Conservation (phyloP, 2,113 vertebrate genomes). For the Pelodiscus sinensis region DNA sequence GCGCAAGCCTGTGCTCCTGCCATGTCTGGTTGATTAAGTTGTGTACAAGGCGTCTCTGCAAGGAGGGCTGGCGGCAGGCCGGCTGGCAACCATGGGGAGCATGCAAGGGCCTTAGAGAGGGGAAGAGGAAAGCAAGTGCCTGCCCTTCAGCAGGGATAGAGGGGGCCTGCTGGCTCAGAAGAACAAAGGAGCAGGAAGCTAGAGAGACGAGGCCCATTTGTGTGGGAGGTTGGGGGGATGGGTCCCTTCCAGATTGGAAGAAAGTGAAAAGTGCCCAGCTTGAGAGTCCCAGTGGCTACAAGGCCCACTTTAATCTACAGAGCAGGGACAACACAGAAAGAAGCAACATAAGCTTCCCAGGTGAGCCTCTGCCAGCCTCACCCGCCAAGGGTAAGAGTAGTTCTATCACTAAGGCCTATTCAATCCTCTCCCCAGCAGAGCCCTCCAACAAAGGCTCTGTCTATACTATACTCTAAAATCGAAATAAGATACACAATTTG, state of each 20-base stretch:
- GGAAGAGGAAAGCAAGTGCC: not conserved
- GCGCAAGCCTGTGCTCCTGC: not conserved
- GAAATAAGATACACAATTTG: too few species aligned
- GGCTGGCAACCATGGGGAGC: not conserved
- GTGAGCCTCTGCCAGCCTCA: not conserved
- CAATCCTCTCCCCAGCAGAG: not conserved
- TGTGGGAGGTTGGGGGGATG: not conserved
- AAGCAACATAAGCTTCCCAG: not conserved
- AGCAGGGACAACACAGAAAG: not conserved
- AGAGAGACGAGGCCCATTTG: not conserved
- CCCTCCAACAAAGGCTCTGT: not conserved
- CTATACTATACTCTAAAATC: too few species aligned
- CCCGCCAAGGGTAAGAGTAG: not conserved
- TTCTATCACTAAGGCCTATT: not conserved
- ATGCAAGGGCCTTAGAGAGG: not conserved
- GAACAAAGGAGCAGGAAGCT: not conserved
- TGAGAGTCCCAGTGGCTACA: not conserved
- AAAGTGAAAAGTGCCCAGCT: not conserved
- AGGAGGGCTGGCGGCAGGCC: accelerated
- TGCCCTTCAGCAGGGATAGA: not conserved
- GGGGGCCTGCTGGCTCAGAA: not conserved
- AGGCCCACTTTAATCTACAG: accelerated
- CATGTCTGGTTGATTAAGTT: not conserved
- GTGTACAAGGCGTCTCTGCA: accelerated
- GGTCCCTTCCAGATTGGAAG: not conserved